Evolutionary conservation across 2,113 vertebrate genomes (phyloP).

Genomic region (Mobula hypostoma): DNA sequence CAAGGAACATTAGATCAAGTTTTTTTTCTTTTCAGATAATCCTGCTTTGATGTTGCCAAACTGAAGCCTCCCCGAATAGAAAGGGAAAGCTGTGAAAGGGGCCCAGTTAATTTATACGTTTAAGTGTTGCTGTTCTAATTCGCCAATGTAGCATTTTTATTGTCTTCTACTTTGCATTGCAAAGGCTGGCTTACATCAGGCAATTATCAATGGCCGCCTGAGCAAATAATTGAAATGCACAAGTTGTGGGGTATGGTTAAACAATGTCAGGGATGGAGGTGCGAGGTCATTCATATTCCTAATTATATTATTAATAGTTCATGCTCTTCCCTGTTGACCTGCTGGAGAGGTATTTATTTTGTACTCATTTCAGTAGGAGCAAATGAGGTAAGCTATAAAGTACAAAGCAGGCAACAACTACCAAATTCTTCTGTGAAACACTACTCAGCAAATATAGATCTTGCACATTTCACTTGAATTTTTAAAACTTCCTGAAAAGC

Average conservation of each 20-base stretch:
- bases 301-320: constrained; percentile 53
- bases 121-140: constrained; percentile 65
- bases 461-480: constrained; percentile 23
- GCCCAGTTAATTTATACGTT: constrained; percentile 65
- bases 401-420: constrained; percentile 14
- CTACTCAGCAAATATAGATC: constrained; percentile 15
- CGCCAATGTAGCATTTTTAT: constrained; percentile 55
- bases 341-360: constrained; percentile 47
- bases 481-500: constrained; percentile 14
- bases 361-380: constrained; percentile 46
- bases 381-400: constrained; percentile 45
- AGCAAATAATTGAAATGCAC: constrained; percentile 88
- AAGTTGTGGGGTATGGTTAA: constrained; percentile 60
- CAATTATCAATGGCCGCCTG: constrained; percentile 73
- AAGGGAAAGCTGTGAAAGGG: constrained; percentile 66
- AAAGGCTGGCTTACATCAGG: constrained; percentile 73
- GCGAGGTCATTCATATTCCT: constrained; percentile 61
- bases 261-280: constrained; percentile 58
- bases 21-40: constrained; percentile 76
- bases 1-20: constrained; percentile 76
- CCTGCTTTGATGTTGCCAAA: constrained; percentile 81
- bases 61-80: constrained; percentile 71
- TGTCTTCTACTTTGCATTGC: constrained; percentile 84
- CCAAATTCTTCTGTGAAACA: constrained; percentile 5
- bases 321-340: constrained; percentile 44